phyloP scores from a whole-genome alignment of 1,140 invertebrate species.

The Ericerus pela region DNA sequence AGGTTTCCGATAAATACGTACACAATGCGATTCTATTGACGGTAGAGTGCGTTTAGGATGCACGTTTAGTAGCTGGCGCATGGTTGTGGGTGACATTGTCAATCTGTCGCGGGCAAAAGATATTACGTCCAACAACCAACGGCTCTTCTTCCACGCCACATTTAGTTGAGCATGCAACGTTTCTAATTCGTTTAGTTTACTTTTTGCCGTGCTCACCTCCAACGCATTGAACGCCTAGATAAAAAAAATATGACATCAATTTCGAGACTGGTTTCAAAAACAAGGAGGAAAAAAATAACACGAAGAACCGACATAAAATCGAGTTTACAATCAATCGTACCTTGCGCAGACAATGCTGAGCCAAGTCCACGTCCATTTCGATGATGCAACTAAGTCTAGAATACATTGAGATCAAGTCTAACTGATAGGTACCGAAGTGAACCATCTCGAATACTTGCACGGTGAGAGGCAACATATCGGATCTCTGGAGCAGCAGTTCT shows the following conservation, averaged over 20 bases:
- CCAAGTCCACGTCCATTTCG: slow-evolving; percentile 79
- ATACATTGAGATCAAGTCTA: slow-evolving; percentile 72
- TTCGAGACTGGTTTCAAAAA: background rate
- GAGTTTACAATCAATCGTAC: slow-evolving; percentile 26
- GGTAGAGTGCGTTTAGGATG: background rate
- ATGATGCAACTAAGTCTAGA: slow-evolving; percentile 78
- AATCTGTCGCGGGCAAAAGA: slow-evolving; percentile 74
- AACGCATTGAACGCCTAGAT: slow-evolving; percentile 68
- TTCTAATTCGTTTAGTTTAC: slow-evolving; percentile 62
- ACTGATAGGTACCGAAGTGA: slow-evolving; percentile 78
- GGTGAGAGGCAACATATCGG: slow-evolving; percentile 67
- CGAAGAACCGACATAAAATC: background rate
- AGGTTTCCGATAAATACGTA: background rate
- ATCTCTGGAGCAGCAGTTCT: slow-evolving; percentile 59
- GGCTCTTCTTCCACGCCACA: slow-evolving; percentile 72
- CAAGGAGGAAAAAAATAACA: background rate
- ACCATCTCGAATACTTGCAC: slow-evolving; percentile 52
- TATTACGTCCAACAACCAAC: slow-evolving; percentile 91
- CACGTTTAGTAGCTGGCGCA: slow-evolving; percentile 30
- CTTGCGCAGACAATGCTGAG: slow-evolving; percentile 80
- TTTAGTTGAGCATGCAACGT: slow-evolving; percentile 69
- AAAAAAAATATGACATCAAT: background rate
- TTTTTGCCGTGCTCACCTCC: slow-evolving; percentile 71
- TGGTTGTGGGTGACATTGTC: slow-evolving; percentile 29
- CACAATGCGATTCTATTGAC: background rate